Percentiles rank a stretch among this genome's conserved stretches.
Conservation (phyloP, 2,797 vertebrate species). For the Nasua narica region DNA sequence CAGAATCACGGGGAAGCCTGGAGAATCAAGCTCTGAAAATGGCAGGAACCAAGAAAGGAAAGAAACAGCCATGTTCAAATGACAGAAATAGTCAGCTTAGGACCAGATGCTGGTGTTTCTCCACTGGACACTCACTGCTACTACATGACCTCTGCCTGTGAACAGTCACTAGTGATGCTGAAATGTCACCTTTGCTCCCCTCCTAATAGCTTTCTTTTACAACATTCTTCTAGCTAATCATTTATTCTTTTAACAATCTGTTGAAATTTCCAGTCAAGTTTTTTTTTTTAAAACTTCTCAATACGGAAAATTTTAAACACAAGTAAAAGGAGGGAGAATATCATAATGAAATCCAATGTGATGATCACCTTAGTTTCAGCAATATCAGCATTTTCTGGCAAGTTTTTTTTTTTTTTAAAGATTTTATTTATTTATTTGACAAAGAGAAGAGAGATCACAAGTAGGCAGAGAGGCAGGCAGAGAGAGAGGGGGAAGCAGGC, state of each 20-base stretch:
- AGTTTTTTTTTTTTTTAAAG: no score
- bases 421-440: no score
- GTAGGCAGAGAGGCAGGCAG: no score
- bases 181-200: not conserved
- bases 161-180: not conserved
- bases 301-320: not conserved
- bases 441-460: no score
- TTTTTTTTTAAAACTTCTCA: not conserved
- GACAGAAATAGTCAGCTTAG: not conserved
- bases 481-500: no score
- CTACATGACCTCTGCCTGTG: not conserved
- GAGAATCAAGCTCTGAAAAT: not conserved
- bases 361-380: not conserved
- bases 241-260: not conserved
- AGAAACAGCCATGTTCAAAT: not conserved
- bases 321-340: not conserved
- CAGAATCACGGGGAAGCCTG: not conserved
- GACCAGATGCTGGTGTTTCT: not conserved
- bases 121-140: not conserved
- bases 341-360: not conserved
- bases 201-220: not conserved
- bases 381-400: not conserved
- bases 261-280: not conserved
- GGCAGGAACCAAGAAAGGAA: not conserved
- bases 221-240: not conserved